Percentiles rank a stretch among this genome's conserved stretches.
Evolutionary conservation across 2,113 vertebrate species (phyloP).

Genomic region (Neodontobutis hainanensis): DNA sequence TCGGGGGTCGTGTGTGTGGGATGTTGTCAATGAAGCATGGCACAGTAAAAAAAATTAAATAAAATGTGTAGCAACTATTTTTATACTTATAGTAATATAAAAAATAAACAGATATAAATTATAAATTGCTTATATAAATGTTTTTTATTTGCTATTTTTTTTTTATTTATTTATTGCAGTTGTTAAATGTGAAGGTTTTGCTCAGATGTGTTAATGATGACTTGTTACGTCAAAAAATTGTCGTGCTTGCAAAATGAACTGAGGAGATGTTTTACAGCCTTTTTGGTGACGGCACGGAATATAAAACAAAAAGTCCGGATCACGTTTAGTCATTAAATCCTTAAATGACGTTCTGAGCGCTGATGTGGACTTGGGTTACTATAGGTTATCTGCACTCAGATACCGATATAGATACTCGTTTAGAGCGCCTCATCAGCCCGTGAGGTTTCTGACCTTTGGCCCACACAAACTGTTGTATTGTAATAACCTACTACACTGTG

Average conservation of each 20-base stretch:
- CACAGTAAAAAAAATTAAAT: constrained; percentile 28
- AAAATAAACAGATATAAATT: constrained; percentile 46
- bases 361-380: constrained; percentile 43
- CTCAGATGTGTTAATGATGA: constrained; percentile 20
- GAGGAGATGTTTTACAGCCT: constrained; percentile 7
- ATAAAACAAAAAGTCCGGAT: constrained; percentile 24
- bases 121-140: constrained; percentile 41
- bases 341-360: background rate
- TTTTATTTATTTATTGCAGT: constrained; percentile 16
- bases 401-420: background rate
- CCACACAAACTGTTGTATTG: constrained; percentile 3
- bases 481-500: background rate
- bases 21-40: constrained; percentile 57
- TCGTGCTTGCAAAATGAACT: constrained; percentile 11
- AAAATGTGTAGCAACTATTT: constrained; percentile 76
- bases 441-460: constrained; percentile 52
- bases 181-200: constrained; percentile 38
- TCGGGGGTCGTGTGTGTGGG: constrained; percentile 39
- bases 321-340: constrained; percentile 9
- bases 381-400: constrained; percentile 46
- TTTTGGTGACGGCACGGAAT: background rate
- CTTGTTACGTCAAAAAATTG: background rate
- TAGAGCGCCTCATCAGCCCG: constrained; percentile 43
- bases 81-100: constrained; percentile 66
- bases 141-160: constrained; percentile 43